Percentiles rank a stretch among this genome's conserved stretches.
phyloP scores from a whole-genome alignment of 2,888 invertebrate species.

The Branchinecta sandiegonensis region DNA sequence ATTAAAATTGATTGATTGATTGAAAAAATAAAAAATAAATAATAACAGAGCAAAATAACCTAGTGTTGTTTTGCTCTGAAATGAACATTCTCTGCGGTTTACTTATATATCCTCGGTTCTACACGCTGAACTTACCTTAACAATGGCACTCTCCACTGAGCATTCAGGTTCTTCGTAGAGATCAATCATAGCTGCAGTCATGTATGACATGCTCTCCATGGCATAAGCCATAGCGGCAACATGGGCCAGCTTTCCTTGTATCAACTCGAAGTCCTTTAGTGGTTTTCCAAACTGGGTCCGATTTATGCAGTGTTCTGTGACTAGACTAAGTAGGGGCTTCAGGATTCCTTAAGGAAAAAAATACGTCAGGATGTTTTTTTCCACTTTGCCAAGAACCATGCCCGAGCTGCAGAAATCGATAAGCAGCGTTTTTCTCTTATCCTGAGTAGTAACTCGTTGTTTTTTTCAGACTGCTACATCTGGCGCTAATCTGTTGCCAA shows the following conservation, averaged over 20 bases:
- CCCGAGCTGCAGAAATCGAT: too few species aligned
- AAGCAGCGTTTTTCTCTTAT: too few species aligned
- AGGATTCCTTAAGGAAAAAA: conserved; percentile 37
- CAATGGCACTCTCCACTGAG: conserved; percentile 59
- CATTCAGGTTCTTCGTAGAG: conserved; percentile 59
- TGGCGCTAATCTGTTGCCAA: too few species aligned
- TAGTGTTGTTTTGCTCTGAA: too few species aligned
- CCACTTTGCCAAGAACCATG: too few species aligned
- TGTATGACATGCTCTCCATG: conserved; percentile 71
- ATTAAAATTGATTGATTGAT: too few species aligned
- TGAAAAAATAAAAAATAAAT: too few species aligned
- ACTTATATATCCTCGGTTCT: too few species aligned
- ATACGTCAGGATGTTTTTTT: neutral
- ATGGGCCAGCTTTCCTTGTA: conserved; percentile 40
- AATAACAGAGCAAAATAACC: too few species aligned
- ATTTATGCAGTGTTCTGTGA: conserved; percentile 41
- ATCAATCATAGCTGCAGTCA: conserved; percentile 65
- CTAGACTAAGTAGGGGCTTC: conserved; percentile 39
- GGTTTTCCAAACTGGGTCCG: conserved; percentile 40
- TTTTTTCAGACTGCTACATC: too few species aligned
- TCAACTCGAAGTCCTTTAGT: conserved; percentile 39
- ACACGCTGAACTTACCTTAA: conserved; percentile 43
- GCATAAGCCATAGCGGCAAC: conserved; percentile 48
- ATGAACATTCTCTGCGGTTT: too few species aligned
- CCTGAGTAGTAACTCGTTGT: too few species aligned